phyloP scores from a whole-genome alignment of 2,888 invertebrate genomes.

The Polylopha cassiicola region DNA sequence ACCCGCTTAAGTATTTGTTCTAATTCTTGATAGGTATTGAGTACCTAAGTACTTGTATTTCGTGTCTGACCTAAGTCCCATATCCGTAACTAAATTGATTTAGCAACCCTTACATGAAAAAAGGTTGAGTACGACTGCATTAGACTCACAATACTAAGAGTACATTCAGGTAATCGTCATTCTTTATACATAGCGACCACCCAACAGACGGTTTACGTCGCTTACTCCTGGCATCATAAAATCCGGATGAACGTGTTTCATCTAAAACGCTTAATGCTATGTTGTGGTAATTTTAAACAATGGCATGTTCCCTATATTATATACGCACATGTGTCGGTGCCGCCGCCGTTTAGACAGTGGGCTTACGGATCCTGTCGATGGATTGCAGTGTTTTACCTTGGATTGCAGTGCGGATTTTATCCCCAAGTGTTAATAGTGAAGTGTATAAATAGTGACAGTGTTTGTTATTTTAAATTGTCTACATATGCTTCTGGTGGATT shows the following conservation, averaged over 20 bases:
- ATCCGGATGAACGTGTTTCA: slow-evolving; percentile 5
- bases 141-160: too few relatives aligned
- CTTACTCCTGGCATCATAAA: slow-evolving; percentile 23
- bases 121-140: too few relatives aligned
- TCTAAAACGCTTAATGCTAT: slow-evolving; percentile 37
- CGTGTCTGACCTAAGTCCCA: too few relatives aligned
- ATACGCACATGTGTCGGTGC: slow-evolving; percentile 49
- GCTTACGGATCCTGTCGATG: slow-evolving; percentile 43
- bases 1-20: too few relatives aligned
- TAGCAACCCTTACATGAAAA: too few relatives aligned
- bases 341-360: slow-evolving; percentile 63
- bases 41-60: too few relatives aligned
- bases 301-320: slow-evolving; percentile 46
- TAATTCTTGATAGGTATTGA: too few relatives aligned
- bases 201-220: slow-evolving; percentile 34
- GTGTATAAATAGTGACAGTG: slow-evolving; percentile 64
- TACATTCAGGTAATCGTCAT: not conserved
- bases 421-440: slow-evolving; percentile 59
- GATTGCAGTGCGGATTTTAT: slow-evolving; percentile 71
- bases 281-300: slow-evolving; percentile 34
- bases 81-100: too few relatives aligned
- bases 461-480: slow-evolving; percentile 31
- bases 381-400: slow-evolving; percentile 71
- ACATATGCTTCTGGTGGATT: slow-evolving; percentile 48
- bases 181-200: slow-evolving; percentile 15